These are phyloP conservation scores for Petrophora chlorosata DNA, from an alignment of 2,888 invertebrate genomes.

Conservation along the genomic window DNA sequence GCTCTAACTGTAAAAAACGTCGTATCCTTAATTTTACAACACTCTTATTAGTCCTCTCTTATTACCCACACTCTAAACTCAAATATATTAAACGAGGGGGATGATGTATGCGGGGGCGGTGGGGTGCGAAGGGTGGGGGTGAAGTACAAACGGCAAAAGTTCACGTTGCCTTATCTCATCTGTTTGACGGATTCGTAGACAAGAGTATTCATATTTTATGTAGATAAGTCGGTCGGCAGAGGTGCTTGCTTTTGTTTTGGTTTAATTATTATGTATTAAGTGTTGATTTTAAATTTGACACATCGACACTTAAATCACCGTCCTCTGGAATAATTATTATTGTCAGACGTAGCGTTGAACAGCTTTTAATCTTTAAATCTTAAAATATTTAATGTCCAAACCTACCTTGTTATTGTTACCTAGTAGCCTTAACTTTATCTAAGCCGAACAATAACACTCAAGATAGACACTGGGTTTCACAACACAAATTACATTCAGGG, in stretches of 20 bases:
- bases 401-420: too few relatives aligned
- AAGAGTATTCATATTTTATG: conserved; percentile 77
- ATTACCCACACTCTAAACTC: conserved; percentile 40
- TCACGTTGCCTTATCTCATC: conserved; percentile 79
- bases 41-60: conserved; percentile 28
- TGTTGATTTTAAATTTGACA: too few relatives aligned
- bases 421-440: too few relatives aligned
- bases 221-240: conserved; percentile 56
- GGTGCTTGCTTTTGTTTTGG: conserved; percentile 19
- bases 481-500: too few relatives aligned
- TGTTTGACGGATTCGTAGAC: conserved; percentile 80
- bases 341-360: too few relatives aligned
- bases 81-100: conserved; percentile 44
- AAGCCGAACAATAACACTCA: too few relatives aligned
- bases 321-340: too few relatives aligned
- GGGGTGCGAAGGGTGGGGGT: conserved; percentile 35
- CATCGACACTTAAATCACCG: too few relatives aligned
- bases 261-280: conserved; percentile 2
- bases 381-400: too few relatives aligned
- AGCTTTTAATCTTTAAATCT: too few relatives aligned
- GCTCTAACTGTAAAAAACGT: too few relatives aligned
- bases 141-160: conserved; percentile 70
- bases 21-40: conserved; percentile 19
- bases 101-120: conserved; percentile 35
- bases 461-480: too few relatives aligned